Evolutionary conservation across 2,888 invertebrate species (phyloP).

Genomic region (Raillietiella orientalis): DNA sequence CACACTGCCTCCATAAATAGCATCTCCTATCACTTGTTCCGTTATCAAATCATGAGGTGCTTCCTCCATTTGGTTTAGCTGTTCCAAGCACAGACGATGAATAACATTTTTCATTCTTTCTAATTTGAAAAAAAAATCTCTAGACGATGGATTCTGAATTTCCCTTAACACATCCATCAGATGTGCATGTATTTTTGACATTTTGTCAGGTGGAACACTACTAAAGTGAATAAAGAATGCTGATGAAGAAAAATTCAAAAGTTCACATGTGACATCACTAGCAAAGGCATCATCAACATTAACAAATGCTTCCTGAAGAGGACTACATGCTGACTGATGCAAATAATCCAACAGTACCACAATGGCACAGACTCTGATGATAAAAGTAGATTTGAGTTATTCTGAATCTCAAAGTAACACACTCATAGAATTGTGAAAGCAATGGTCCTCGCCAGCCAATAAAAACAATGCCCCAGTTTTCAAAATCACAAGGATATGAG

Average conservation of each 20-base stretch:
- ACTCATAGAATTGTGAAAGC: constrained; percentile 10
- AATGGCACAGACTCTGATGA: constrained; percentile 22
- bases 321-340: constrained; percentile 55
- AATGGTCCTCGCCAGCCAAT: constrained; percentile 51
- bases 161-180: constrained; percentile 17
- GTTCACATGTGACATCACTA: constrained; percentile 24
- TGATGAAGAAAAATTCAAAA: constrained; percentile 3
- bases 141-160: constrained; percentile 13
- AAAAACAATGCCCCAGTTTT: constrained; percentile 39
- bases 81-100: constrained; percentile 31
- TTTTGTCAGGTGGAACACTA: constrained; percentile 34
- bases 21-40: constrained; percentile 42
- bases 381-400: constrained; percentile 3
- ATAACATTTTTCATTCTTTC: constrained; percentile 35
- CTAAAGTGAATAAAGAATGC: constrained; percentile 16
- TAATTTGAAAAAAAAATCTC: constrained; percentile 32
- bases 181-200: constrained; percentile 23
- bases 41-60: constrained; percentile 42
- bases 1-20: constrained; percentile 38
- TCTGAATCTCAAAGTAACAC: neutral
- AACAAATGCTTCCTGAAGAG: constrained; percentile 46
- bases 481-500: constrained; percentile 48
- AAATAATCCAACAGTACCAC: constrained; percentile 41
- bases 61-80: constrained; percentile 33
- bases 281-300: constrained; percentile 48